Percentiles rank a stretch among this genome's conserved stretches.
Evolutionary conservation across 2,797 vertebrate genomes (phyloP).

Genomic region (Orestias chungarensis): DNA sequence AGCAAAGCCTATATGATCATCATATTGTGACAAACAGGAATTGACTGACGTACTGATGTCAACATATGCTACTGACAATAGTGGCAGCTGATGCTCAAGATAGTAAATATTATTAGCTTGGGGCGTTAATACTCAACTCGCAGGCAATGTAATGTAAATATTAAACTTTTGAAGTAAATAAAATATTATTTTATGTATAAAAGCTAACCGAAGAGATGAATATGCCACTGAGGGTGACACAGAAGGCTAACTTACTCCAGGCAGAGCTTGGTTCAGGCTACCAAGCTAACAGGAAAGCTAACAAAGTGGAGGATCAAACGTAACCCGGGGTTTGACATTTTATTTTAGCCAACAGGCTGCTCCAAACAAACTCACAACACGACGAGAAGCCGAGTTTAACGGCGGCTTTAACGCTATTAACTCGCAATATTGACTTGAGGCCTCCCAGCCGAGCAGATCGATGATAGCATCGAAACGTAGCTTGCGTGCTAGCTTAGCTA

Average conservation of each 20-base stretch:
- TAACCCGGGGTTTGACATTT: background rate
- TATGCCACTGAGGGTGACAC: slow-evolving; percentile 11
- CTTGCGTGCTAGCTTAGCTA: slow-evolving; percentile 55
- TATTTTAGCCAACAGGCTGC: accelerated
- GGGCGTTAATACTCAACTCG: background rate
- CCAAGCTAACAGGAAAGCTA: slow-evolving; percentile 43
- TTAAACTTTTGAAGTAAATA: background rate
- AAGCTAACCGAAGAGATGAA: slow-evolving; percentile 8
- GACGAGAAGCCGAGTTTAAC: background rate
- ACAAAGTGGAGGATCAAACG: slow-evolving; percentile 6
- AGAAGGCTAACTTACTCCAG: slow-evolving; percentile 19
- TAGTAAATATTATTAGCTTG: background rate
- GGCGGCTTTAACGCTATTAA: background rate
- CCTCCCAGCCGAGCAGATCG: slow-evolving; percentile 59
- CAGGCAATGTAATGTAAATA: background rate
- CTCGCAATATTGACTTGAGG: slow-evolving; percentile 34
- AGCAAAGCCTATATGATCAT: background rate
- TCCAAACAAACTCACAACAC: background rate
- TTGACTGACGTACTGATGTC: background rate
- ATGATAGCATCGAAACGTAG: slow-evolving; percentile 50
- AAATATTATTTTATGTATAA: background rate
- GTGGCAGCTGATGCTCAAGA: background rate
- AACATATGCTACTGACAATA: background rate
- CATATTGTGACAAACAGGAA: background rate
- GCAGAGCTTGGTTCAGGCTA: slow-evolving; percentile 26